Conservation (phyloP, 2,797 vertebrate species). For the Florisuga fusca region DNA sequence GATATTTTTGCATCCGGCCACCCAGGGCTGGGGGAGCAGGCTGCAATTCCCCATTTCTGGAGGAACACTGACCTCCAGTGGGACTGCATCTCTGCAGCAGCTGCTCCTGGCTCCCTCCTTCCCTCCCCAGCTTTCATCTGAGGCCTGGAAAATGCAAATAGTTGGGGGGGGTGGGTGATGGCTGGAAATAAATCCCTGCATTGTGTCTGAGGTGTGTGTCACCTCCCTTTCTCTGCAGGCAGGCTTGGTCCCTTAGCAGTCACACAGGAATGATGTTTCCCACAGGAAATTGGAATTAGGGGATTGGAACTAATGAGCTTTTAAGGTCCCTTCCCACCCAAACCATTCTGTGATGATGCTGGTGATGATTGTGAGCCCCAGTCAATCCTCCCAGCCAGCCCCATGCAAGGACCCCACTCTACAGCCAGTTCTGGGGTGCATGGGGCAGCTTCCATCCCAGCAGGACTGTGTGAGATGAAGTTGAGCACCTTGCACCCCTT, state of each 20-base stretch:
- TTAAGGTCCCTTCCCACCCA: too few species aligned
- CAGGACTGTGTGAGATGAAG: not conserved
- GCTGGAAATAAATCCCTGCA: fast-evolving
- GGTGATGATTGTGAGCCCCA: too few species aligned
- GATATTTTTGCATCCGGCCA: conserved; percentile 12
- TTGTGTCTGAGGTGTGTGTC: not conserved
- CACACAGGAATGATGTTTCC: fast-evolving
- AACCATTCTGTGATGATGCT: too few species aligned
- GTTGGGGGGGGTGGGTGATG: fast-evolving
- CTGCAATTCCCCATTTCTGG: not conserved
- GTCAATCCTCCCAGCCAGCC: not conserved
- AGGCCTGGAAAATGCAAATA: not conserved
- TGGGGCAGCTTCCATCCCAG: not conserved
- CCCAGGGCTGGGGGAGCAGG: not conserved
- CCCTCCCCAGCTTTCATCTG: fast-evolving
- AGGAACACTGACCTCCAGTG: conserved; percentile 63
- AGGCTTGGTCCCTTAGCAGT: not conserved
- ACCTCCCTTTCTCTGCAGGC: not conserved
- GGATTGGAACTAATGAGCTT: too few species aligned
- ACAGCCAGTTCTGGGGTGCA: fast-evolving
- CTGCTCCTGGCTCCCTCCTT: not conserved
- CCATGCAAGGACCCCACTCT: fast-evolving
- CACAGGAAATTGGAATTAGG: too few species aligned
- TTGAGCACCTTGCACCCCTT: fast-evolving
- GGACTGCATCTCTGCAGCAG: not conserved